Evolutionary conservation across 2,888 invertebrate species (phyloP).

Genomic region (Sipha maydis): DNA sequence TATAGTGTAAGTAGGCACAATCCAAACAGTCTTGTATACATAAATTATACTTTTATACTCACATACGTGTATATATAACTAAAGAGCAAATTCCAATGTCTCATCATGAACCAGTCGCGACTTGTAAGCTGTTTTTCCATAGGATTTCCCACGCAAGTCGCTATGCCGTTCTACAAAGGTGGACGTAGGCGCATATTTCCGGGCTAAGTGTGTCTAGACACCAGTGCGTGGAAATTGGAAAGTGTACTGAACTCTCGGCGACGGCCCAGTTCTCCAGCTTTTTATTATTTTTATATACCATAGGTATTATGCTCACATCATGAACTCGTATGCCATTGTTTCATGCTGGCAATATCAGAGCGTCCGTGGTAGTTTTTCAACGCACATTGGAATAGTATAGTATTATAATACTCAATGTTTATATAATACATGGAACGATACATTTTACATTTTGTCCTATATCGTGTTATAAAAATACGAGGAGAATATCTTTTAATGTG

Average conservation of each 20-base stretch:
- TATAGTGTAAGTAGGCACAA: too few species aligned
- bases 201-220: conserved; percentile 22
- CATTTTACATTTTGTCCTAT: neutral
- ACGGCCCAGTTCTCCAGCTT: conserved; percentile 33
- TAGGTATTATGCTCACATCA: neutral
- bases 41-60: neutral
- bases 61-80: neutral
- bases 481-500: conserved; percentile 3
- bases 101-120: neutral
- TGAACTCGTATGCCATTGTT: conserved; percentile 7
- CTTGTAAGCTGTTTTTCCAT: neutral
- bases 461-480: conserved; percentile 2
- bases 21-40: too few species aligned
- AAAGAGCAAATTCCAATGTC: neutral
- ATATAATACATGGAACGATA: neutral
- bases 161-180: neutral
- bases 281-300: neutral
- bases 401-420: neutral
- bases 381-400: neutral
- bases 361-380: neutral
- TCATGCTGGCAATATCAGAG: neutral
- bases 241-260: conserved; percentile 38
- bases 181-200: conserved; percentile 2
- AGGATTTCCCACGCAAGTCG: conserved; percentile 17
- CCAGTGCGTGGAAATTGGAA: neutral